Evolutionary conservation across 2,113 vertebrate genomes (phyloP), one percentile per base, ranked within the genome.

Genomic region (Corythaixoides concolor): DNA sequence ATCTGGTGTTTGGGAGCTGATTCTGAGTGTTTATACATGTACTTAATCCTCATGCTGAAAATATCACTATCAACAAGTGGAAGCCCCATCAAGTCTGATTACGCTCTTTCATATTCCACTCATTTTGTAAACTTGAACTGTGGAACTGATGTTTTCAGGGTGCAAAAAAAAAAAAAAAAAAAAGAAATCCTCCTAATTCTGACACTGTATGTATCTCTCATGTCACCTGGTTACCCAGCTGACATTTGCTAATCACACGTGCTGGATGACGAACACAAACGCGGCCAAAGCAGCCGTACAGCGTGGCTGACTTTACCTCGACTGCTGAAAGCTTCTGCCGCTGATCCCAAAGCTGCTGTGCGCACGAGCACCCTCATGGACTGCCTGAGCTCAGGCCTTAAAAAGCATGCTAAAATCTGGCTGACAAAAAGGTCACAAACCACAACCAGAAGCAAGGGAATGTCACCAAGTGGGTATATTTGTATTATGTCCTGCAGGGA

Each of bases 281-380:
- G 16, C 1, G 20, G 32, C 39, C 63, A 47, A 55, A 70, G 30
- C 52, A 77, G 63, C 37, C 4, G 8, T 3, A 4, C 14, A 11
- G 16, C 0, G 14, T n/a, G 84, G 55, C 60, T 30, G 41, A 12
- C 10, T 6, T n/a, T 2, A 5, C 30, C 33, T 63, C 11, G 8
- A 27, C 43, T 66, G 43, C 52, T 22, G 13, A 74, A 33, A 67
- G 33, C 45, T n/a, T 17, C 45, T 79, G 59, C 45, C 21, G 11
- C n/a, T 41, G 32, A 11, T 69, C 26, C 69, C 13, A 0, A 56
- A 20, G 37, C 62, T 89, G 52, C 76, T 49, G 41, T 3, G 3
- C 14, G n/a, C 19, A 15, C 11, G 18, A 49, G 27, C 27, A 49
- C 6, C 33, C 5, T 30, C 49, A 27, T 0, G 0, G n/a, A 8